These are phyloP conservation scores for Irena cyanogastra DNA, from an alignment of 2,113 vertebrate genomes.

Conservation along the genomic window DNA sequence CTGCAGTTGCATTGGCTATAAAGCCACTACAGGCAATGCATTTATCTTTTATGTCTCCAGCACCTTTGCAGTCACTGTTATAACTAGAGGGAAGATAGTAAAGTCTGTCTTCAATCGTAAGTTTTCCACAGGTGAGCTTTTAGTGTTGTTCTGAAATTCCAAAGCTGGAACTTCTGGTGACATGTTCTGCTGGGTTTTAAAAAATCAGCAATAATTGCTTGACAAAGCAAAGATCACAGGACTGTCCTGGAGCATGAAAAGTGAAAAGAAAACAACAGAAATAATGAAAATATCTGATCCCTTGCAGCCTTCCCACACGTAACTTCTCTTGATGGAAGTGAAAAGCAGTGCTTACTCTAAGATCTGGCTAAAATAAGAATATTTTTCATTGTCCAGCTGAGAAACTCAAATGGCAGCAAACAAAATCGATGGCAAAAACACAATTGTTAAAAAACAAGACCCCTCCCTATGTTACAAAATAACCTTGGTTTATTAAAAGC, in stretches of 20 bases:
- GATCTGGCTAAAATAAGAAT: not conserved
- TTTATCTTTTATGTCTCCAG: not conserved
- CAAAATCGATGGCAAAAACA: not conserved
- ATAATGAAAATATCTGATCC: not conserved
- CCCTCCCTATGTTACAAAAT: conserved; percentile 15
- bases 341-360: not conserved
- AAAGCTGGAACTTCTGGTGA: not conserved
- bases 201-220: not conserved
- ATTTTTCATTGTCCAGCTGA: not conserved
- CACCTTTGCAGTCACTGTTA: not conserved
- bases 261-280: not conserved
- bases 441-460: not conserved
- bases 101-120: not conserved
- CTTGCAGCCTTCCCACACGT: not conserved
- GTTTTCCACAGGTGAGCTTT: not conserved
- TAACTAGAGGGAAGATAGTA: not conserved
- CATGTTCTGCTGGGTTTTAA: not conserved
- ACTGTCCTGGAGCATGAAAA: not conserved
- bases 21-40: not conserved
- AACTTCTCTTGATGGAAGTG: not conserved
- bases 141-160: not conserved
- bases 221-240: not conserved
- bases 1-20: not conserved
- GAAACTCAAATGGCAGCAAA: not conserved
- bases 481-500: not conserved